A percentile compares a stretch with the other conserved stretches of the same genome.
Conservation (phyloP, 2,797 vertebrate species). For the Dallia pectoralis region DNA sequence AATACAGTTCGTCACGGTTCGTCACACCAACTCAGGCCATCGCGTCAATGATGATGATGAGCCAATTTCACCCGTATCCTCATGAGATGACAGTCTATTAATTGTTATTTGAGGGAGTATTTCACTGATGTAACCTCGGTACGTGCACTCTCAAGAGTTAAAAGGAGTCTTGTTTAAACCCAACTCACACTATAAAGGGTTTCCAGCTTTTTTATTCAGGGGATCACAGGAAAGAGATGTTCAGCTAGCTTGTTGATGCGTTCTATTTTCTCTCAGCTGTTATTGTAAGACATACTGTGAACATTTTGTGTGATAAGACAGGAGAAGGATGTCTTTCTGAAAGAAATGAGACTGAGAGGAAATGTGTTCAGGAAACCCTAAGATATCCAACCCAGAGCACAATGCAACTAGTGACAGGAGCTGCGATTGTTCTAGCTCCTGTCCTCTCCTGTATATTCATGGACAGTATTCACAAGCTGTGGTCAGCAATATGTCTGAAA, state of each 20-base stretch:
- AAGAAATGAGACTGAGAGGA: slow-evolving; percentile 8
- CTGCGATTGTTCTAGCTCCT: background rate
- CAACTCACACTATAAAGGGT: slow-evolving; percentile 21
- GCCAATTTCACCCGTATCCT: too few relatives aligned
- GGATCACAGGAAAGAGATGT: slow-evolving; percentile 27
- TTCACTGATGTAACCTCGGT: slow-evolving; percentile 47
- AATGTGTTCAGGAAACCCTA: slow-evolving; percentile 1
- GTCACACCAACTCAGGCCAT: too few relatives aligned
- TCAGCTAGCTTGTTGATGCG: slow-evolving; percentile 8
- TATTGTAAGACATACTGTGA: background rate
- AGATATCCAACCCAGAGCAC: background rate
- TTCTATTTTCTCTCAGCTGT: background rate
- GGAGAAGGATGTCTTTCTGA: background rate
- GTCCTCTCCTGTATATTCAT: background rate
- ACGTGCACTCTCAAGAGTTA: slow-evolving; percentile 35
- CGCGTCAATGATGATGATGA: too few relatives aligned
- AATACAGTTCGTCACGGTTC: too few relatives aligned
- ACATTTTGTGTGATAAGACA: background rate
- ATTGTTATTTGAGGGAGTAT: too few relatives aligned
- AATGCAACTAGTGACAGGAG: background rate
- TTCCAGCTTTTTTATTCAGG: slow-evolving; percentile 11
- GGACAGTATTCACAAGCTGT: background rate
- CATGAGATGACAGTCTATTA: too few relatives aligned
- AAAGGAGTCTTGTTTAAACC: slow-evolving; percentile 28
- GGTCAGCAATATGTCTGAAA: background rate